A percentile compares a stretch with the other conserved stretches of the same genome.
phyloP scores from a whole-genome alignment of 2,113 vertebrate genomes.

The Mormyrus iriodes region DNA sequence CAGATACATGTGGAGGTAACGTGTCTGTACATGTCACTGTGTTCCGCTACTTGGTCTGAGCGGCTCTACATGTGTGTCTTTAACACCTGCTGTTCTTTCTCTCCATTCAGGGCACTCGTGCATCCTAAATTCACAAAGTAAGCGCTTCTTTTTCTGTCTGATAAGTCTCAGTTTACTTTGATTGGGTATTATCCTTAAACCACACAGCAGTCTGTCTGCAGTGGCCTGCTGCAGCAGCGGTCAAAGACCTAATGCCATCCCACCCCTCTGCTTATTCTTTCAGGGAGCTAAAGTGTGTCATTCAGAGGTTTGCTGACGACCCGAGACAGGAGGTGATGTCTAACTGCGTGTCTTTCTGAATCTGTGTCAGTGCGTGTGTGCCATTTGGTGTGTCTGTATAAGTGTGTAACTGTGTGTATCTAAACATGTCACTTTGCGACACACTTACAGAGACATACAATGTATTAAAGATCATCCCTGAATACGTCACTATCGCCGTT shows the following conservation, averaged over 20 bases:
- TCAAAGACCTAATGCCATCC: not conserved
- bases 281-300: conserved; percentile 95
- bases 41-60: not conserved
- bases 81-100: not conserved
- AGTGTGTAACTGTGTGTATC: conserved; percentile 32
- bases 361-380: conserved; percentile 55
- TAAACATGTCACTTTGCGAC: conserved; percentile 58
- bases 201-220: not conserved
- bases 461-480: no score
- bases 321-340: conserved; percentile 84
- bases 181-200: not conserved
- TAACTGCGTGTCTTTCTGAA: conserved; percentile 2
- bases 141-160: not conserved
- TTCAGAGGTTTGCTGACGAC: conserved; percentile 96
- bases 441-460: no score
- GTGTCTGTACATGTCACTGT: not conserved
- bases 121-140: not conserved
- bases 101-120: not conserved
- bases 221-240: not conserved
- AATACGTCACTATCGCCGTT: not conserved
- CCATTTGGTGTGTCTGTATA: conserved; percentile 32
- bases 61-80: not conserved
- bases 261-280: conserved; percentile 24
- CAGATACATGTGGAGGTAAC: not conserved
- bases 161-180: not conserved